Base-by-base conservation (phyloP, 2,888 invertebrate species). In the Seladonia tumulorum region DNA sequence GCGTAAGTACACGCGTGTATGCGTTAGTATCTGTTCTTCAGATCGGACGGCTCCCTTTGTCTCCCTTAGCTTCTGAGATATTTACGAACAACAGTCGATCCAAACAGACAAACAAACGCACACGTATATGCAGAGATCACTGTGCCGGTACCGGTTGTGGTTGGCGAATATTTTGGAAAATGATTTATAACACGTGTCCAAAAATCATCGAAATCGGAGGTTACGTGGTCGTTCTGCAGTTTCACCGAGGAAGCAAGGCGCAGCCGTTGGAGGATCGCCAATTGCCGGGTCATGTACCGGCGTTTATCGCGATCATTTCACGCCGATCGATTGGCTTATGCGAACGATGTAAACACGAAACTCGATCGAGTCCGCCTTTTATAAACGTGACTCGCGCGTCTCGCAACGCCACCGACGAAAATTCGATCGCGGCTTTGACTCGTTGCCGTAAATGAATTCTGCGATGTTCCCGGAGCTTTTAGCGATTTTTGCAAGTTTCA, bases 181-280 rank as follows among this genome's bases (percentile, higher is more conserved):
- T 53, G 53, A 53, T 53, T 8, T 22, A 8, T 53, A 22, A 53
- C 8, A 53, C 8, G 22, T 2, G 22, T 53, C 8, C 8, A 53
- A 53, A 53, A 53, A 53, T 53, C n/a, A n/a, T n/a, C n/a, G n/a
- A n/a, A 57, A 22, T n/a, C 10, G n/a, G 4, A 57, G n/a, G 8
- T 57, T n/a, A n/a, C 10, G 12, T 12, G 12, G 45, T 12, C 10
- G 57, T n/a, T n/a, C n/a, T 4, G 12, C 57, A 57, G n/a, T n/a
- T 57, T n/a, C 57, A n/a, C 25, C 3, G 10, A 22, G 68, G 18
- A 22, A 29, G 5, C 35, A 42, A 42, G 72, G 25, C 25, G n/a
- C 3, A 63, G 60, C 2, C 16, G 68, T 70, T 86, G 87, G 76
- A 74, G 14, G 57, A 42, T 45, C 45, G 86, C 77, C 87, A 82